These are phyloP conservation scores for Craseonycteris thonglongyai DNA, from an alignment of 2,113 vertebrate genomes.

Conservation along the genomic window DNA sequence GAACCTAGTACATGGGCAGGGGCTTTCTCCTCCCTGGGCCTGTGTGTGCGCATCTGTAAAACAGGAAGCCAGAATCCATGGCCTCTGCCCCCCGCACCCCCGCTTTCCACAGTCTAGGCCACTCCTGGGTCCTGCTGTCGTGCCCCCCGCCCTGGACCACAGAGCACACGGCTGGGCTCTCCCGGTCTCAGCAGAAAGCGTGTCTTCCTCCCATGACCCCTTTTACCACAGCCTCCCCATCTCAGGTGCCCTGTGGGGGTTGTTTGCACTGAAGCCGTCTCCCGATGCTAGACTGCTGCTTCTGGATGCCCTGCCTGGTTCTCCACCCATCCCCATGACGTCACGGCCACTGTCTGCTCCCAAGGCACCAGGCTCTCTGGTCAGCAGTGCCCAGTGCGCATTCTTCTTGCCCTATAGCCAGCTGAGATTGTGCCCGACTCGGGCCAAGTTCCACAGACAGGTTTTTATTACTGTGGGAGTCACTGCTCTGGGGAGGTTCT, in stretches of 20 bases:
- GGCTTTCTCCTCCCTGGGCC: neutral
- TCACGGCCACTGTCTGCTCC: neutral
- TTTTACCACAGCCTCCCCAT: too few relatives aligned
- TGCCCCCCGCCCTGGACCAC: accelerated
- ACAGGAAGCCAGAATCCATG: accelerated
- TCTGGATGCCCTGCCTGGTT: neutral
- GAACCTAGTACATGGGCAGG: accelerated
- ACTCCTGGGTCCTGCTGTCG: neutral
- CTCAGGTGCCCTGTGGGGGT: neutral
- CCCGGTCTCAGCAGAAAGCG: neutral
- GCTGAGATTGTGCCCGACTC: neutral
- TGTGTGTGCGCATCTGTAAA: neutral
- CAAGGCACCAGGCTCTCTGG: neutral
- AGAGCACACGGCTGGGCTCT: neutral
- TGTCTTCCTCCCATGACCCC: neutral
- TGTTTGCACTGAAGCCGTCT: neutral
- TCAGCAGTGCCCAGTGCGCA: accelerated
- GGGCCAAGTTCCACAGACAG: neutral
- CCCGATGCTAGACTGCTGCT: neutral
- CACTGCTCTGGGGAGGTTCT: accelerated
- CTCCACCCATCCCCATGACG: too few relatives aligned
- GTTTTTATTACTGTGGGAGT: neutral
- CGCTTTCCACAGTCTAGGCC: too few relatives aligned
- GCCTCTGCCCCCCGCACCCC: neutral
- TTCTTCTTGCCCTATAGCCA: too few relatives aligned